A percentile compares a stretch with the other conserved stretches of the same genome.
Conservation (phyloP, 2,888 invertebrate genomes). For the Tortrix viridana region DNA sequence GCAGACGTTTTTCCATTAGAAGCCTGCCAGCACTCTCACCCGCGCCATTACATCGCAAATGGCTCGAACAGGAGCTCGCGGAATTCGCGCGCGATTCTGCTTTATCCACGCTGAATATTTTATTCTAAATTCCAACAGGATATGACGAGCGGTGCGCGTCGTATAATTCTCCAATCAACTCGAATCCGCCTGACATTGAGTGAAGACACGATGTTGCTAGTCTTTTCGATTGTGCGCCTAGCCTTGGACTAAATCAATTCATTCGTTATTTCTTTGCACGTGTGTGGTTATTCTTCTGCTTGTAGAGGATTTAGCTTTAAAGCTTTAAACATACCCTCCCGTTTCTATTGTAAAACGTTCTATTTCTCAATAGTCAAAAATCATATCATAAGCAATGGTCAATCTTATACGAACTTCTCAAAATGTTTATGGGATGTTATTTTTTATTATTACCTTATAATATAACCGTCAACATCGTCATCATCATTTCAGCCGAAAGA, state of each 20-base stretch:
- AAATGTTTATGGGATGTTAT: no score
- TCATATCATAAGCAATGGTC: no score
- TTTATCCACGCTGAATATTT: constrained; percentile 56
- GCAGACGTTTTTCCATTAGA: constrained; percentile 67
- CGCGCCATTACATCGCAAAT: constrained; percentile 68
- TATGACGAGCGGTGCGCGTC: constrained; percentile 56
- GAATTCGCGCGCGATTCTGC: constrained; percentile 55
- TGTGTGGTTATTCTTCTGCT: background rate
- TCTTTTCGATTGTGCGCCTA: constrained; percentile 52
- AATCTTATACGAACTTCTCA: no score
- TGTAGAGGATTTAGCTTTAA: background rate
- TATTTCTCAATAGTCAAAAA: no score
- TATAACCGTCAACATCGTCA: no score
- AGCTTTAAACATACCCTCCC: background rate
- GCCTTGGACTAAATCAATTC: constrained; percentile 61
- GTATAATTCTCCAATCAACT: constrained; percentile 62
- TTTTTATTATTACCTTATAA: no score
- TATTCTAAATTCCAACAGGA: constrained; percentile 50
- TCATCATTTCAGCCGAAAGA: no score
- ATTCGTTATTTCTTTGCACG: constrained; percentile 47
- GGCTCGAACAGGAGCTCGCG: constrained; percentile 56
- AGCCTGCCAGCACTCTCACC: constrained; percentile 55
- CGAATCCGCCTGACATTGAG: constrained; percentile 56
- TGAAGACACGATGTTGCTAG: constrained; percentile 37
- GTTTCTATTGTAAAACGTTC: background rate